Base-by-base conservation (phyloP, 2,888 invertebrate genomes). In the Drosophila quinaria region DNA sequence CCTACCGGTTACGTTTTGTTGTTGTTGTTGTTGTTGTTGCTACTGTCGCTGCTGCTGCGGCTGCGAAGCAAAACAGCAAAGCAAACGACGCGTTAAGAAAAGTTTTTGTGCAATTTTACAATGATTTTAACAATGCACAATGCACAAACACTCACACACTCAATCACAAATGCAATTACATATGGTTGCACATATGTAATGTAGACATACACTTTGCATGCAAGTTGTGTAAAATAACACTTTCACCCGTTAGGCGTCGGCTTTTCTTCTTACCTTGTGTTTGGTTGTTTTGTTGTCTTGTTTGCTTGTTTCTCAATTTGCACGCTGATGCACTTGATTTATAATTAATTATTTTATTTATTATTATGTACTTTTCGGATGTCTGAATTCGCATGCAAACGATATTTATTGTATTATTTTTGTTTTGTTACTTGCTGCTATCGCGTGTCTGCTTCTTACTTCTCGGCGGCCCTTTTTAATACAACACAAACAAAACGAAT, bases 1-100 rank as follows among this genome's bases (percentile, higher is more conserved):
- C 89, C 87, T 89, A 89, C 84, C 87, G 84, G 84, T 83, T 76
- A 78, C 61, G 70, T 50, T 69, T 74, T 74, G 65, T 74, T 82
- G 78, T 25, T 62, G 69, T 10, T 52, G 31, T 25, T 62, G 65
- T 74, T 82, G 78, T 25, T 62, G 69, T 9, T 52, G 31, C 52
- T 66, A 44, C 52, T 81, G 79, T 58, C 65, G 68, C 25, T 62
- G 68, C 10, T 64, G 82, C 52, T 69, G 65, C 46, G 62, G 74
- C 63, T 66, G 42, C 78, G 78, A 79, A 79, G 64, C 81, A 80
- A 70, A 78, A 81, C 41, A 78, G 62, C 74, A 79, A 80, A 79
- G 78, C 78, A 80, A 78, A 79, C 70, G 67, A 37, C 10, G 37
- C 74, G 81, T 49, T 80, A 52, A 77, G 52, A 58, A 80, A 77